Evolutionary conservation across 2,888 invertebrate genomes (phyloP).

Genomic region (Spisula solida): DNA sequence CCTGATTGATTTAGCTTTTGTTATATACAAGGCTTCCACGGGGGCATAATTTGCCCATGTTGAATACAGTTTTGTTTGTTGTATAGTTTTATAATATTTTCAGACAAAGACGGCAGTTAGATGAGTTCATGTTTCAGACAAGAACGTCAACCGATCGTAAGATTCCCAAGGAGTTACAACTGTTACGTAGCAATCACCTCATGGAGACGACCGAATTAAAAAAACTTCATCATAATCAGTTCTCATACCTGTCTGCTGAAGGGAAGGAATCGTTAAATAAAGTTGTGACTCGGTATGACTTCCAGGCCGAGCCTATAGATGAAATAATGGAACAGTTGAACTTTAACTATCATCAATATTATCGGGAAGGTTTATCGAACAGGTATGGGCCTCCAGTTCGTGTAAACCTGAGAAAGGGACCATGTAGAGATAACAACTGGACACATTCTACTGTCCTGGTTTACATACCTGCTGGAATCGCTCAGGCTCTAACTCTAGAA

Average conservation of each 20-base stretch:
- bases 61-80: too few relatives aligned
- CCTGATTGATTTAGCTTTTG: too few relatives aligned
- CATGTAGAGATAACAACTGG: constrained; percentile 58
- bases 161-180: not conserved
- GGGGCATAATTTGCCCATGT: too few relatives aligned
- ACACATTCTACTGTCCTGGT: constrained; percentile 55
- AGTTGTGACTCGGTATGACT: not conserved
- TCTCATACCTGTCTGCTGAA: not conserved
- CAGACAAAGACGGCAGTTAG: constrained; percentile 37
- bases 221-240: constrained; percentile 2
- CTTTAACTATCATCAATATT: constrained; percentile 29
- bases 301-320: constrained; percentile 34
- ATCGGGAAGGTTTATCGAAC: constrained; percentile 34
- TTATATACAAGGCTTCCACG: too few relatives aligned
- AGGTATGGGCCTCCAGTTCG: constrained; percentile 66
- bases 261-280: not conserved
- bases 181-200: not conserved
- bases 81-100: not conserved
- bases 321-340: constrained; percentile 48
- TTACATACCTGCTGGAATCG: constrained; percentile 66
- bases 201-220: not conserved
- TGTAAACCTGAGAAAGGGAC: constrained; percentile 65
- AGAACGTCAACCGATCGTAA: not conserved
- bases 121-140: not conserved
- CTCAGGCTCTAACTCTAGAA: constrained; percentile 67